Percentiles rank a stretch among this genome's conserved stretches.
Conservation (phyloP, 2,888 invertebrate genomes). For the Cephus nigrinus region DNA sequence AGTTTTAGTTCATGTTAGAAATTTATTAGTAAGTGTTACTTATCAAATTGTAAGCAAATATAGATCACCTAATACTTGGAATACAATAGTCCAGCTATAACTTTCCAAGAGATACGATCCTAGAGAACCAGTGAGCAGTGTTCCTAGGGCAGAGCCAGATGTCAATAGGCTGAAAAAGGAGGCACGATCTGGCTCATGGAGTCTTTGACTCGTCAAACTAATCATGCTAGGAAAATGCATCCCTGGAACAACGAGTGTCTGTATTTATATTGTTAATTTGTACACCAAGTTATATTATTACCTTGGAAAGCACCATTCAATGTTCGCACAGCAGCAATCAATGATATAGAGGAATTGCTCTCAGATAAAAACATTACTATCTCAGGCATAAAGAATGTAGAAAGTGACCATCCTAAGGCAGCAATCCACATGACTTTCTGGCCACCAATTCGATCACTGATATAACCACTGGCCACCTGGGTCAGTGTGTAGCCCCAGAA, state of each 20-base stretch:
- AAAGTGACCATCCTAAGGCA: slow-evolving; percentile 71
- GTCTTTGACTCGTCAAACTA: slow-evolving; percentile 75
- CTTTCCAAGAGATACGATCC: slow-evolving; percentile 75
- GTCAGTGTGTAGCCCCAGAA: slow-evolving; percentile 82
- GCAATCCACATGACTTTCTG: slow-evolving; percentile 74
- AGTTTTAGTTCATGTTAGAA: slow-evolving; percentile 14
- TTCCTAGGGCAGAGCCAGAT: slow-evolving; percentile 74
- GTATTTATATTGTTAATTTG: not conserved
- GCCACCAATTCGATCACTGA: slow-evolving; percentile 74
- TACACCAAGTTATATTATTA: slow-evolving; percentile 64
- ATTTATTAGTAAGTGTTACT: slow-evolving; percentile 7
- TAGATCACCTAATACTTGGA: slow-evolving; percentile 71
- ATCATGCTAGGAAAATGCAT: slow-evolving; percentile 78
- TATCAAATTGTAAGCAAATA: slow-evolving; percentile 3
- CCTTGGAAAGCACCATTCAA: slow-evolving; percentile 76
- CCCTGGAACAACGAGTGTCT: slow-evolving; percentile 36
- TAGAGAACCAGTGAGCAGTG: slow-evolving; percentile 74
- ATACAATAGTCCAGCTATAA: slow-evolving; percentile 76
- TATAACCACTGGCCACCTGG: slow-evolving; percentile 70
- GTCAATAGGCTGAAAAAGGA: slow-evolving; percentile 76
- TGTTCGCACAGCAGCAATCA: slow-evolving; percentile 72
- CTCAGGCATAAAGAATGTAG: slow-evolving; percentile 71
- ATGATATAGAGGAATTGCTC: slow-evolving; percentile 67
- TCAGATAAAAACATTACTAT: slow-evolving; percentile 67
- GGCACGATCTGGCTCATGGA: slow-evolving; percentile 73